Conservation (phyloP, 2,113 vertebrate species). For the Grantiella picta region DNA sequence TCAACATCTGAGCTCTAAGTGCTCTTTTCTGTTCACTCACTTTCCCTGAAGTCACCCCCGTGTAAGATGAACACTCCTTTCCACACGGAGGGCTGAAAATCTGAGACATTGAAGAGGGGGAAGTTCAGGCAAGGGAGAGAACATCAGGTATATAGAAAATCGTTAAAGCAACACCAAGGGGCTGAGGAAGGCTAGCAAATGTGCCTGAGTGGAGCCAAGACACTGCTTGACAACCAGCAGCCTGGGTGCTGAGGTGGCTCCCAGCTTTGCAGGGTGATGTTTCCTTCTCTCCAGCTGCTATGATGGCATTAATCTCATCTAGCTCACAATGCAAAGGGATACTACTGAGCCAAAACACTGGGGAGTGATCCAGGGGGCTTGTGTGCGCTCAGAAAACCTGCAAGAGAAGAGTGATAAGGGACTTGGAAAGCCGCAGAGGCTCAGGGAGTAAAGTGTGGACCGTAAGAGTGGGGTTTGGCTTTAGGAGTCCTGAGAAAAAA, state of each 20-base stretch:
- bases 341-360: fast-evolving
- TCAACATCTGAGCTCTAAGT: conserved; percentile 27
- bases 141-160: neutral
- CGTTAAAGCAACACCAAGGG: neutral
- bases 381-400: neutral
- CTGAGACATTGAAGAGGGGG: neutral
- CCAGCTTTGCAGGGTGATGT: neutral
- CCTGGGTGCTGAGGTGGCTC: neutral
- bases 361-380: neutral
- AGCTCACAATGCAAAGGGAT: neutral
- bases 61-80: neutral
- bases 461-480: neutral
- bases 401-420: neutral
- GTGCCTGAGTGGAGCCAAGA: neutral
- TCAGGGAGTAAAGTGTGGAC: neutral
- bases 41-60: conserved; percentile 28
- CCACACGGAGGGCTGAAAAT: neutral
- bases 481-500: neutral
- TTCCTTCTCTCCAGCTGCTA: neutral
- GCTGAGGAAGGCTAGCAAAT: neutral
- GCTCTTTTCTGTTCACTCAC: conserved; percentile 58
- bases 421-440: neutral
- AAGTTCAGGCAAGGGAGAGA: neutral
- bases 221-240: neutral
- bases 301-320: fast-evolving